Evolutionary conservation across 2,797 vertebrate genomes (phyloP), one percentile per base, ranked within the genome.

Genomic region (Spondyliosoma cantharus): DNA sequence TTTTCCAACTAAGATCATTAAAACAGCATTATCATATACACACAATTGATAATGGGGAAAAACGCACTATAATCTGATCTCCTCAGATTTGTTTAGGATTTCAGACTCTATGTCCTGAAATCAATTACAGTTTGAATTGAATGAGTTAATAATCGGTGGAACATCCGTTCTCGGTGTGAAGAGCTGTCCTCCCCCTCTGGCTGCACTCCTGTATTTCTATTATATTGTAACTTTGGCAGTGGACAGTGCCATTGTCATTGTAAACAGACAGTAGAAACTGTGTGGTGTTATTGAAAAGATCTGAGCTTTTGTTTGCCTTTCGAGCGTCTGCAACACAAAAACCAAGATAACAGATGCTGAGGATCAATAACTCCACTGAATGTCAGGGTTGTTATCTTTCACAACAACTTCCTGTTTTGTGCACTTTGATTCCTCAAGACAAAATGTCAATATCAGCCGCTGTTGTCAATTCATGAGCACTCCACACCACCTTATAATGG

Each of bases 381-480:
- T 78, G 80, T 81, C 83, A 80, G 48, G 66, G 69, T 83, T 46
- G 67, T 86, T 78, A 70, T 75, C 76, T 76, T 57, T 64, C 60
- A 67, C 22, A 76, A 58, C 67, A 52, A 83, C 84, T 87, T 89
- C 83, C 86, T 75, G 79, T 86, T 87, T 78, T 53, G 58, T 85
- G 78, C 67, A 84, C 79, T 82, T 84, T 84, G 80, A 74, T 71
- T 80, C 50, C 14, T 82, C 56, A 37, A 80, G 69, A 89, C 73
- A 81, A 87, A 66, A 80, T 65, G 67, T 87, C 81, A 82, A 81
- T 78, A 82, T 71, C 32, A 78, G 62, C 14, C 58, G 24, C 22
- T 52, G 52, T 71, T 60, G 7, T 13, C 42, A 7, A 71, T 70
- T 59, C 24, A n/a, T 48, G 49, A 64, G 37, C 4, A 27, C 43